Evolutionary conservation across 2,113 vertebrate genomes (phyloP).

Genomic region (Mellivora capensis): DNA sequence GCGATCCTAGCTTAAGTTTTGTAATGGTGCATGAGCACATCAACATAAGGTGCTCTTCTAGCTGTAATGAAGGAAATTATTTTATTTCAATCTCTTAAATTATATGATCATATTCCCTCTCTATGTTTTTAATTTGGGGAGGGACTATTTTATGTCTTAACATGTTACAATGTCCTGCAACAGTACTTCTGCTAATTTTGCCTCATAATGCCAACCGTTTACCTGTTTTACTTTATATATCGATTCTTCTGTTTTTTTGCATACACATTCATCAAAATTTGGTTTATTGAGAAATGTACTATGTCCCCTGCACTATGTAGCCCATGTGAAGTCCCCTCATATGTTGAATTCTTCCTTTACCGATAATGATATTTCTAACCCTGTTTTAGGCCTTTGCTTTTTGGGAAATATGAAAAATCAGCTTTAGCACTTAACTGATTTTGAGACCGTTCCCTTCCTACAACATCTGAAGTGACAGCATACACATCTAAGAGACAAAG

Average conservation of each 20-base stretch:
- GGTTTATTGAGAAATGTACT: not conserved
- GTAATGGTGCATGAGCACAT: not conserved
- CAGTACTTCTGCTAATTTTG: not conserved
- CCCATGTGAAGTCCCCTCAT: not conserved
- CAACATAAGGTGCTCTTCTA: not conserved
- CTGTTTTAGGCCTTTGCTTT: not conserved
- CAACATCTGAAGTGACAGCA: fast-evolving
- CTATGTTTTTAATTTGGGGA: not conserved
- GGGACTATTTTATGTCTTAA: not conserved
- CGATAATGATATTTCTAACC: not conserved
- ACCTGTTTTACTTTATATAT: not conserved
- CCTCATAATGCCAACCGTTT: not conserved
- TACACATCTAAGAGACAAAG: not conserved
- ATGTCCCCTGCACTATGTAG: not conserved
- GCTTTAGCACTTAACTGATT: not conserved
- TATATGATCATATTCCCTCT: not conserved
- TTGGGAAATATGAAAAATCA: not conserved
- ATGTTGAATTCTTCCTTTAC: not conserved
- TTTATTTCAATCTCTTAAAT: not conserved
- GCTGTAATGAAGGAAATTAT: not conserved
- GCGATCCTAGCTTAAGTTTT: not conserved
- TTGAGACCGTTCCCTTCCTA: not conserved
- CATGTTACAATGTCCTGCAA: not conserved
- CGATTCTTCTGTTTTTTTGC: not conserved
- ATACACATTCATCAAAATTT: not conserved